A percentile compares a stretch with the other conserved stretches of the same genome.
phyloP scores from a whole-genome alignment of 2,888 invertebrate genomes.

The Brenthis ino region DNA sequence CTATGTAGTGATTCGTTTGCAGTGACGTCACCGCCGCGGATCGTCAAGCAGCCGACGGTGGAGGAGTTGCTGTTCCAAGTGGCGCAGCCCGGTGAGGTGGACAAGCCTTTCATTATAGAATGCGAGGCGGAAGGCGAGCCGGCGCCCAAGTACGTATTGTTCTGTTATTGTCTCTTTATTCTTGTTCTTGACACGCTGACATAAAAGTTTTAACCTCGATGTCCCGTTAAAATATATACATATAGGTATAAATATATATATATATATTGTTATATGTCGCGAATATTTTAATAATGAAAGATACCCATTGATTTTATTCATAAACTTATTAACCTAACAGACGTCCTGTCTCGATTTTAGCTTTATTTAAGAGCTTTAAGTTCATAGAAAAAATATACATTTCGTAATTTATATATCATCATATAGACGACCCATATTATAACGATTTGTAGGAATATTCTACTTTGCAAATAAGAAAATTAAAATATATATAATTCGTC shows the following conservation, averaged over 20 bases:
- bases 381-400: no score
- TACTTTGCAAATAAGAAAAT: not conserved
- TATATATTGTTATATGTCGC: no score
- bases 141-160: slow-evolving; percentile 89
- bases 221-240: not conserved
- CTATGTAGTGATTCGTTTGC: not conserved
- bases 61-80: slow-evolving; percentile 96
- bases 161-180: not conserved
- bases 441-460: no score
- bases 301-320: no score
- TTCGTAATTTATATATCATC: no score
- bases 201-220: not conserved
- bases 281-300: no score
- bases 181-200: slow-evolving; percentile 1
- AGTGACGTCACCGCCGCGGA: slow-evolving; percentile 92
- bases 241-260: no score
- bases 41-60: slow-evolving; percentile 95
- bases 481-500: not conserved
- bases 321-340: no score
- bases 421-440: no score
- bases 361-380: no score
- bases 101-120: slow-evolving; percentile 97
- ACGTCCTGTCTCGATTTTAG: no score
- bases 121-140: slow-evolving; percentile 98
- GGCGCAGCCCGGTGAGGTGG: slow-evolving; percentile 91